Evolutionary conservation across 1,140 invertebrate genomes (phyloP).

Genomic region (Diplogasteroides magnus): DNA sequence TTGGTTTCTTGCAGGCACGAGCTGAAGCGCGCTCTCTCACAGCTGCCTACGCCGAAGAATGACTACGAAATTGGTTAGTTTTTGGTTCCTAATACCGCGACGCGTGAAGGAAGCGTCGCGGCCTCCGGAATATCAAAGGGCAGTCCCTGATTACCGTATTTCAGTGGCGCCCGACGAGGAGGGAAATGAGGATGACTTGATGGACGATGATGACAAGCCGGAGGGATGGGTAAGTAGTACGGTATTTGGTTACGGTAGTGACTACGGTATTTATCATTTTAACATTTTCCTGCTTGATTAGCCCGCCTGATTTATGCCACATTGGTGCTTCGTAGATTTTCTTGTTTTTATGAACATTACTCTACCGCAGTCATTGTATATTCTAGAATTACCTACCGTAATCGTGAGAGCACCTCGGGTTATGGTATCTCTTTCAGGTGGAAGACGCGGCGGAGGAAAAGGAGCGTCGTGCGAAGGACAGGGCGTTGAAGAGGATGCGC

Average conservation of each 20-base stretch:
- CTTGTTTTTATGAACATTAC: slow-evolving; percentile 3
- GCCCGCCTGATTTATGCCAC: too few species aligned
- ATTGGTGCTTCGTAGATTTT: too few species aligned
- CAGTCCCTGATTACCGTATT: too few species aligned
- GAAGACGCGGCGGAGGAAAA: slow-evolving; percentile 48
- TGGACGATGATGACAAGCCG: slow-evolving; percentile 53
- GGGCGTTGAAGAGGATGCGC: slow-evolving; percentile 55
- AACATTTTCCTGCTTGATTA: too few species aligned
- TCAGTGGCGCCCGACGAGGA: slow-evolving; percentile 79
- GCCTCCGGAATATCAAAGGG: too few species aligned
- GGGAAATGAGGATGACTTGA: slow-evolving; percentile 53
- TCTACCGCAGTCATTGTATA: too few species aligned
- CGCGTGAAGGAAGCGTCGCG: too few species aligned
- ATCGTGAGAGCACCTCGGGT: slow-evolving; percentile 1
- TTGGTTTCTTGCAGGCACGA: too few species aligned
- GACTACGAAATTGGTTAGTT: slow-evolving; percentile 81
- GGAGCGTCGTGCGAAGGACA: slow-evolving; percentile 31
- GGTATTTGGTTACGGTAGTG: too few species aligned
- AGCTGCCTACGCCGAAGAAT: slow-evolving; percentile 82
- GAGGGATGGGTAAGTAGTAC: slow-evolving; percentile 55
- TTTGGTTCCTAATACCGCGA: too few species aligned
- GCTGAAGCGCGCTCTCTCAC: slow-evolving; percentile 69
- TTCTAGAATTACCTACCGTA: background rate
- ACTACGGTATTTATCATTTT: too few species aligned
- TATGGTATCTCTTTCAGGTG: background rate